Evolutionary conservation across 2,888 invertebrate species (phyloP).

Genomic region (Nephrotoma appendiculata): DNA sequence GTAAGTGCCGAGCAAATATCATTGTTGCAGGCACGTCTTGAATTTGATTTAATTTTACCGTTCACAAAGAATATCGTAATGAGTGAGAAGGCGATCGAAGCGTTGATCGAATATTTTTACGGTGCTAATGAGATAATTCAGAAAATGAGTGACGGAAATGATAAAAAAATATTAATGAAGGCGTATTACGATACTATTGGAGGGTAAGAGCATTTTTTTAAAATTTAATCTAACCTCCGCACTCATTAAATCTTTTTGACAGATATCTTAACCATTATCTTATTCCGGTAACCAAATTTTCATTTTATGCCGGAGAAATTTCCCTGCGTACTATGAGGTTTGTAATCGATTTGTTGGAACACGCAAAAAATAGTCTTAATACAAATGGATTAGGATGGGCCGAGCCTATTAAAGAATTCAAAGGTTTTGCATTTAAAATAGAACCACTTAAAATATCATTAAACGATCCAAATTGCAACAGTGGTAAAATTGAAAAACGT

Average conservation of each 20-base stretch:
- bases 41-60: conserved; percentile 22
- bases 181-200: conserved; percentile 29
- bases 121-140: conserved; percentile 22
- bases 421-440: conserved; percentile 16
- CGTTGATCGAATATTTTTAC: conserved; percentile 27
- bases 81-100: conserved; percentile 19
- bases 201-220: conserved; percentile 16
- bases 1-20: conserved; percentile 27
- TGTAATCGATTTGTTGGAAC: conserved; percentile 19
- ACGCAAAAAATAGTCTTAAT: conserved; percentile 23
- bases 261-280: conserved; percentile 24
- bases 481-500: not conserved
- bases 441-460: conserved; percentile 17
- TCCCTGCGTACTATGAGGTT: conserved; percentile 20
- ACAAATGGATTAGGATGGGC: conserved; percentile 31
- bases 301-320: conserved; percentile 26
- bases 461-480: not conserved
- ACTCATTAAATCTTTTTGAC: not conserved
- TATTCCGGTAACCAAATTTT: conserved; percentile 25
- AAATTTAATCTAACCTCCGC: not conserved
- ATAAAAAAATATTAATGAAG: conserved; percentile 18
- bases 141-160: conserved; percentile 15
- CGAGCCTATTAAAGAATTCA: conserved; percentile 18
- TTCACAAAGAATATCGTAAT: conserved; percentile 15
- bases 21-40: conserved; percentile 22